Conservation (phyloP, 2,888 invertebrate species). For the Cataglyphis albicans region DNA sequence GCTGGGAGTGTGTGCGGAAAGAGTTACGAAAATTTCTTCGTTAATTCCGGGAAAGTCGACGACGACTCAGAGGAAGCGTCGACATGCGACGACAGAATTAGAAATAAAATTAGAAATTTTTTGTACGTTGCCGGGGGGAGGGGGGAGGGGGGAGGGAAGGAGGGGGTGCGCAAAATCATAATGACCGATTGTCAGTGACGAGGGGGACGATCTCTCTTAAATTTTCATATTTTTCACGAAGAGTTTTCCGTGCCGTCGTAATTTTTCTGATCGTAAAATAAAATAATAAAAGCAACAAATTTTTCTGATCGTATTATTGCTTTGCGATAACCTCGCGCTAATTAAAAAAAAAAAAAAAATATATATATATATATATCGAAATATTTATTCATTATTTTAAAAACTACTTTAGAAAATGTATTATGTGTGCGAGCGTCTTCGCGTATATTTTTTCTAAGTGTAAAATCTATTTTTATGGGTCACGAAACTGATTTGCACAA, state of each 20-base stretch:
- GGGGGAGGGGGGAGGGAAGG: no score
- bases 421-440: background rate
- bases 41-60: conserved; percentile 58
- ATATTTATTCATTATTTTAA: background rate
- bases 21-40: conserved; percentile 53
- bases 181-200: conserved; percentile 12
- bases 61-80: conserved; percentile 27
- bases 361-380: background rate
- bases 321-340: background rate
- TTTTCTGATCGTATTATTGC: background rate
- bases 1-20: conserved; percentile 22
- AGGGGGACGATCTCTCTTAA: background rate
- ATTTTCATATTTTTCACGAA: conserved; percentile 12
- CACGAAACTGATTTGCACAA: conserved; percentile 35
- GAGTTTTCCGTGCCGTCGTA: background rate
- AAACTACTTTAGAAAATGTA: background rate
- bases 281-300: no score
- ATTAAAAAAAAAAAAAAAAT: background rate
- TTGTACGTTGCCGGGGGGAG: conserved; percentile 1
- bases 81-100: background rate
- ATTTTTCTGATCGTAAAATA: background rate
- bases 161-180: background rate
- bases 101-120: conserved; percentile 46
- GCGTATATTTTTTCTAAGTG: background rate
- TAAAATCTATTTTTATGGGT: background rate